These are phyloP conservation scores for Onychomys arenicola DNA, from an alignment of 2,797 vertebrate genomes.

Conservation along the genomic window DNA sequence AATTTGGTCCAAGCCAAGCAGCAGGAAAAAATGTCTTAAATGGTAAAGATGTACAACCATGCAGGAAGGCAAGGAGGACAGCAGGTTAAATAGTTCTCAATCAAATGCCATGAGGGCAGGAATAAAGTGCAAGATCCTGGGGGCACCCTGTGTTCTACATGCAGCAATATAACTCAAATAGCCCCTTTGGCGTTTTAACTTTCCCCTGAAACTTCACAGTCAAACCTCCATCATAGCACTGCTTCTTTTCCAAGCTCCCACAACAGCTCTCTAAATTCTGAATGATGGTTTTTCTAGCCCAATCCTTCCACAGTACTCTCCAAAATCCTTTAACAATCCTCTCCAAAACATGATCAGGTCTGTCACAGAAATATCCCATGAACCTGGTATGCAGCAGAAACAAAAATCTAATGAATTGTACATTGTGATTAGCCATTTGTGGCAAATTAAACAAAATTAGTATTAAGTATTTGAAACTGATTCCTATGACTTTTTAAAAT, in stretches of 20 bases:
- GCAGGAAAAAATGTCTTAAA: slow-evolving; percentile 61
- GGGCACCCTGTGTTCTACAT: slow-evolving; percentile 37
- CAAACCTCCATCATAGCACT: not conserved
- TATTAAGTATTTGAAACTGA: not conserved
- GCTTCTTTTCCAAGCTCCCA: not conserved
- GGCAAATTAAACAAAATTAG: not conserved
- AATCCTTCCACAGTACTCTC: not conserved
- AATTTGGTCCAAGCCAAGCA: slow-evolving; percentile 47
- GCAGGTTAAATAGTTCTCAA: slow-evolving; percentile 74
- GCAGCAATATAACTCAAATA: not conserved
- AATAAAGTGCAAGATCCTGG: slow-evolving; percentile 79
- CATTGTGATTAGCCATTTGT: not conserved
- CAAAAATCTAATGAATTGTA: not conserved
- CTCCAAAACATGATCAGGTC: not conserved
- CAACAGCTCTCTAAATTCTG: not conserved
- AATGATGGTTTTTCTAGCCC: not conserved
- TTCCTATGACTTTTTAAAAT: not conserved
- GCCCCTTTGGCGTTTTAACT: not conserved
- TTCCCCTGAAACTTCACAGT: not conserved
- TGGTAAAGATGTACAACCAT: slow-evolving; percentile 77
- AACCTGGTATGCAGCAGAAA: not conserved
- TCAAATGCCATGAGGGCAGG: slow-evolving; percentile 73
- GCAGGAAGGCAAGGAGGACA: slow-evolving; percentile 77
- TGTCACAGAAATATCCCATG: not conserved
- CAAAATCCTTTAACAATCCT: not conserved